A percentile compares a stretch with the other conserved stretches of the same genome.
Evolutionary conservation across 2,888 invertebrate genomes (phyloP).

Genomic region (Microctonus brassicae): DNA sequence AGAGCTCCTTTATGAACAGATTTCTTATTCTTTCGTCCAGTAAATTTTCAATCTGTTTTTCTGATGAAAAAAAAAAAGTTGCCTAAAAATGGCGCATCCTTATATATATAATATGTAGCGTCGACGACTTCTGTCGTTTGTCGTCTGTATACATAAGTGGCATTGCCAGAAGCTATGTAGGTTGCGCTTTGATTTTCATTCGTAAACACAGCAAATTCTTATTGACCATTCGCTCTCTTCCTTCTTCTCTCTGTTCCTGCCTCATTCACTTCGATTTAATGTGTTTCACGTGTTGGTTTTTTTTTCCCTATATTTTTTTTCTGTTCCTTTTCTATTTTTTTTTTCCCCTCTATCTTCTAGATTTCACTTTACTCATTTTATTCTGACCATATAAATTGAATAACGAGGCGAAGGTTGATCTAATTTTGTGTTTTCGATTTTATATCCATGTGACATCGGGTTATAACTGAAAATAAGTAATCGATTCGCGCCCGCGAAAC

Average conservation of each 20-base stretch:
- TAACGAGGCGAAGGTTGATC: slow-evolving; percentile 32
- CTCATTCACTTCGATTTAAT: neutral
- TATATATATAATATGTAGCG: neutral
- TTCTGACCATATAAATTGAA: neutral
- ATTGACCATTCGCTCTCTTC: slow-evolving; percentile 51
- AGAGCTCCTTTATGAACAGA: too few relatives aligned
- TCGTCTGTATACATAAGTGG: slow-evolving; percentile 63
- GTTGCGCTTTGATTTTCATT: slow-evolving; percentile 62
- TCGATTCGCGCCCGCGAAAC: slow-evolving; percentile 23
- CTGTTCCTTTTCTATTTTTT: neutral
- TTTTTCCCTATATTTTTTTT: neutral
- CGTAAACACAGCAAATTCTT: slow-evolving; percentile 61
- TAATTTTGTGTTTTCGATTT: slow-evolving; percentile 40
- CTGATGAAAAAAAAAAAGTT: too few relatives aligned
- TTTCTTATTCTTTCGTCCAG: too few relatives aligned
- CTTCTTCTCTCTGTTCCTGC: neutral
- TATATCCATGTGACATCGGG: slow-evolving; percentile 1
- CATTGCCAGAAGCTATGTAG: slow-evolving; percentile 29
- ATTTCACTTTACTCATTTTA: neutral
- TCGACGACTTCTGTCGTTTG: slow-evolving; percentile 40
- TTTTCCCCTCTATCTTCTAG: neutral
- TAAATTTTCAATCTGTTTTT: too few relatives aligned
- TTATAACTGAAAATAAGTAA: slow-evolving; percentile 37
- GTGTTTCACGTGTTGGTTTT: neutral
- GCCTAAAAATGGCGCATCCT: too few relatives aligned